Evolutionary conservation across 2,113 vertebrate species (phyloP).

Genomic region (Actinemys pallida): DNA sequence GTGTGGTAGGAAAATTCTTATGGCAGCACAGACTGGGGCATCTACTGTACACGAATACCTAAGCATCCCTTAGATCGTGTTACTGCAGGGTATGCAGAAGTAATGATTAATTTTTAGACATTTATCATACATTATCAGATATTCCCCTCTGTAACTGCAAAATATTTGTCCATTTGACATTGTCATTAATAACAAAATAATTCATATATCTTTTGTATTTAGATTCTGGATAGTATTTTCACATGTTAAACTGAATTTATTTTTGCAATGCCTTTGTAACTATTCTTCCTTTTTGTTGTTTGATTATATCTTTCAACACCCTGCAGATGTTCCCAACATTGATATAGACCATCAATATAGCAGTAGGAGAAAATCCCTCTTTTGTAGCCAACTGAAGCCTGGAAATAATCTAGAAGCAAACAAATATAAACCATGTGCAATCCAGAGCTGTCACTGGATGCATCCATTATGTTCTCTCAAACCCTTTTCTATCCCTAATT

Average conservation of each 20-base stretch:
- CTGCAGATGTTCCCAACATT: not conserved
- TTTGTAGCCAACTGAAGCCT: not conserved
- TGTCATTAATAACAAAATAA: not conserved
- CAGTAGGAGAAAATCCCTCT: not conserved
- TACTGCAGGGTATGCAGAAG: not conserved
- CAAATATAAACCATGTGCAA: not conserved
- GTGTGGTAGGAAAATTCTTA: not conserved
- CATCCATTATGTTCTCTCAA: not conserved
- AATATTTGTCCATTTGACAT: fast-evolving
- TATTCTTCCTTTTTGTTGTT: not conserved
- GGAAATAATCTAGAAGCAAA: conserved; percentile 20
- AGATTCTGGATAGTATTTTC: not conserved
- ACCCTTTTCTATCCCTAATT: not conserved
- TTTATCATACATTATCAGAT: not conserved
- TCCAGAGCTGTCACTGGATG: not conserved
- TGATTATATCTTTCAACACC: not conserved
- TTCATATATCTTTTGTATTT: fast-evolving
- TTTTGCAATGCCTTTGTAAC: not conserved
- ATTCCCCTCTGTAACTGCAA: fast-evolving
- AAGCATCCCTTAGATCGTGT: not conserved
- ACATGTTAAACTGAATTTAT: not conserved
- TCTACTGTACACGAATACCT: not conserved
- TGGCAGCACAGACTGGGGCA: not conserved
- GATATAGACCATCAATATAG: not conserved
- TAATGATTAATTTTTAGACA: not conserved